Evolutionary conservation across 2,888 invertebrate genomes (phyloP).

Genomic region (Agonopterix alstromeriana): DNA sequence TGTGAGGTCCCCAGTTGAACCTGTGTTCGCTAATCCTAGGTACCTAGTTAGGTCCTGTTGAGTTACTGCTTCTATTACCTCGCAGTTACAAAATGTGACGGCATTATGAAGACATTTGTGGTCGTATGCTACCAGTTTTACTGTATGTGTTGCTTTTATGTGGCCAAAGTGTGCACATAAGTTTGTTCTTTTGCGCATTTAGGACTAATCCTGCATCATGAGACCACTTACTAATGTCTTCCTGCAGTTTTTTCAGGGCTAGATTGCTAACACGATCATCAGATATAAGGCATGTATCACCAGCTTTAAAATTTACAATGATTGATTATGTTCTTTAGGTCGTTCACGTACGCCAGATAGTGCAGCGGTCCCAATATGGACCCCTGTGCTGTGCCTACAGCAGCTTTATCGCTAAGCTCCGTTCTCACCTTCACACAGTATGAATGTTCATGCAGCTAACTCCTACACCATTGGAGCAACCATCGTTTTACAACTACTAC

Average conservation of each 20-base stretch:
- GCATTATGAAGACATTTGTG: slow-evolving; percentile 5
- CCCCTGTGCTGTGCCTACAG: slow-evolving; percentile 16
- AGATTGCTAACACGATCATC: slow-evolving; percentile 4
- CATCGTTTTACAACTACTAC: no score
- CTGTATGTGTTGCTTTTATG: neutral
- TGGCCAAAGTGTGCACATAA: slow-evolving; percentile 5
- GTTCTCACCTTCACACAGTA: slow-evolving; percentile 8
- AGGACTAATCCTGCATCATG: slow-evolving; percentile 14
- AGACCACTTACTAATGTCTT: slow-evolving; percentile 12
- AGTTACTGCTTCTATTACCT: neutral
- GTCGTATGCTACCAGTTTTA: slow-evolving; percentile 1
- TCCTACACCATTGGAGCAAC: slow-evolving; percentile 10
- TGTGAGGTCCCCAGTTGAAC: neutral
- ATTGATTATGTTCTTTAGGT: slow-evolving; percentile 1
- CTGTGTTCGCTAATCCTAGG: neutral
- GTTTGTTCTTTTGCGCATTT: slow-evolving; percentile 12
- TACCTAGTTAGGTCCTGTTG: neutral
- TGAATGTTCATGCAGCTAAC: slow-evolving; percentile 9
- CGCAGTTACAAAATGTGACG: neutral
- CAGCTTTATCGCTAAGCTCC: slow-evolving; percentile 3
- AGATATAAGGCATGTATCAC: slow-evolving; percentile 16
- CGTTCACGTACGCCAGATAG: slow-evolving; percentile 12
- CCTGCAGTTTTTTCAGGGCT: slow-evolving; percentile 7
- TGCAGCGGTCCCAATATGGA: slow-evolving; percentile 16
- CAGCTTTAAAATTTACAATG: slow-evolving; percentile 11